Evolutionary conservation across 1,140 invertebrate genomes (phyloP), one percentile per base, ranked within the genome.

Genomic region (Archivesica marissinica): DNA sequence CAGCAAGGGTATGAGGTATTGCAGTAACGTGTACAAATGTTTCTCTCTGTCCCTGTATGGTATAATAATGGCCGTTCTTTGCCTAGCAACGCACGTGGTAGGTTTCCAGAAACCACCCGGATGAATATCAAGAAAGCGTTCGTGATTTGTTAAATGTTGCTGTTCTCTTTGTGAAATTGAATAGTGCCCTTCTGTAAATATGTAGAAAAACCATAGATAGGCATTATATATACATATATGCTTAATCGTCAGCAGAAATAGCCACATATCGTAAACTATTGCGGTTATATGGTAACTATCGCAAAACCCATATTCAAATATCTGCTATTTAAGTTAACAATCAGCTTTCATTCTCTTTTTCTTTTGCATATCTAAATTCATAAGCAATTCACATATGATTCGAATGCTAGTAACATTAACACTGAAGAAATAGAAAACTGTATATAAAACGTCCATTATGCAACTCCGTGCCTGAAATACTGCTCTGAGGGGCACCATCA

Each of bases 1-100:
- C 56, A 99, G 94, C 93, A 98, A 98, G 20, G 96, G 96, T 94
- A 99, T 98, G 92, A 99, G 97, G 92, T 98, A 97, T 88, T 96
- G 96, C 59, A 98, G 94, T 90, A 98, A 98, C 75, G 96, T 94
- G 23, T 96, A 93, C 11, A 99, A 94, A 91, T 99, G 98, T 28
- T 95, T 94, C 85, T 96, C 94, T 64, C 98, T 95, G 90, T 98
- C 97, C 83, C 98, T 95, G 91, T 98, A 93, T 3, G 93, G 93
- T 47, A 93, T 90, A 54, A 93, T 90, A 50, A 93, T 86, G 25
- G 92, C 92, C 33, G 92, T 87, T 17, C 90, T 88, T 75, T 91
- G 86, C 23, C 88, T 78, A 25, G 91, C 86, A 44, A 89, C 38
- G 64, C 93, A 93, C 2, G 83, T 35, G 6, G 33, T 33, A 7